These are phyloP conservation scores for Cantharis rufa DNA, from an alignment of 2,888 invertebrate species.

Conservation along the genomic window DNA sequence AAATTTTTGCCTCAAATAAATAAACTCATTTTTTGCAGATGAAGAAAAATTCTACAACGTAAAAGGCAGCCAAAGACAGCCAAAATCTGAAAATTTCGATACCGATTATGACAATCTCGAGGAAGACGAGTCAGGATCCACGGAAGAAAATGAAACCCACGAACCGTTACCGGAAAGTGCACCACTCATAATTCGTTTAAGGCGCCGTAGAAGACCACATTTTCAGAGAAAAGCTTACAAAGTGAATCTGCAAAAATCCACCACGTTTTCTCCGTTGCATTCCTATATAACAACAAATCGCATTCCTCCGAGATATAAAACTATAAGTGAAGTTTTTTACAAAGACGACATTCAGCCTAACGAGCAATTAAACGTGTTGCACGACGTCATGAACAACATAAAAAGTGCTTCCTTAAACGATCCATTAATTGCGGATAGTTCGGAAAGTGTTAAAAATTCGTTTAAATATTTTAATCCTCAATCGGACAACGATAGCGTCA, in stretches of 20 bases:
- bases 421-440: slow-evolving; percentile 6
- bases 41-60: not conserved
- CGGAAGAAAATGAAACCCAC: not conserved
- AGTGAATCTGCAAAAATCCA: not conserved
- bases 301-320: slow-evolving; percentile 20
- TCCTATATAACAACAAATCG: not conserved
- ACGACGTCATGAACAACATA: slow-evolving; percentile 59
- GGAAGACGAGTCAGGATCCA: not conserved
- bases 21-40: not conserved
- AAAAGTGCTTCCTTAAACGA: slow-evolving; percentile 43
- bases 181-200: not conserved
- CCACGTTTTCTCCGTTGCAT: not conserved
- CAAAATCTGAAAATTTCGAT: not conserved
- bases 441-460: not conserved
- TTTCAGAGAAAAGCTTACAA: not conserved
- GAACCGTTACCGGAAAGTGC: not conserved
- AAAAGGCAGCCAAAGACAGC: not conserved
- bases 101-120: not conserved
- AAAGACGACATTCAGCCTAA: slow-evolving; percentile 53
- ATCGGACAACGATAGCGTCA: not conserved
- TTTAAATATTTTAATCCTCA: not conserved
- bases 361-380: slow-evolving; percentile 56
- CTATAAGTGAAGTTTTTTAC: slow-evolving; percentile 50
- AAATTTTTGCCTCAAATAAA: not conserved
- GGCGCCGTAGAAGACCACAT: not conserved